Conservation (phyloP, 2,113 vertebrate species). For the Xerus inauris region DNA sequence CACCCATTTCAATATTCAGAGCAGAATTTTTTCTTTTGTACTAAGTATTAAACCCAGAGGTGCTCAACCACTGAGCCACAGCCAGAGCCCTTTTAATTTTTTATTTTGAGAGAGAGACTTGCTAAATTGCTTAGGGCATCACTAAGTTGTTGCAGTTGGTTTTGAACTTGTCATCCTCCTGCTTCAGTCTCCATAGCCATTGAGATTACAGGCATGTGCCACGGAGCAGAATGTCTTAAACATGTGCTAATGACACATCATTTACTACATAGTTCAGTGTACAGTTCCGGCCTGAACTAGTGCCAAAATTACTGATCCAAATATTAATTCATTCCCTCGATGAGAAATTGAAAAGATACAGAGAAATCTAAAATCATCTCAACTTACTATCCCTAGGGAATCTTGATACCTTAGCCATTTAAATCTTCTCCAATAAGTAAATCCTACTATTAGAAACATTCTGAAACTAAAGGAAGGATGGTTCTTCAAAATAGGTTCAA, state of each 20-base stretch:
- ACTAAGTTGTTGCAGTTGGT: no score
- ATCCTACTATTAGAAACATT: not conserved
- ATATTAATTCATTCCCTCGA: not conserved
- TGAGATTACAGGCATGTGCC: no score
- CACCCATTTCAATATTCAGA: conserved; percentile 55
- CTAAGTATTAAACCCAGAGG: no score
- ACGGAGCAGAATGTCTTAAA: conserved; percentile 24
- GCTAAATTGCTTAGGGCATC: no score
- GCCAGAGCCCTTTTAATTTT: no score
- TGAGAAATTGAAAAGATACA: not conserved
- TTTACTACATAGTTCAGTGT: not conserved
- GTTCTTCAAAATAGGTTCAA: not conserved
- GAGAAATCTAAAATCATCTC: not conserved
- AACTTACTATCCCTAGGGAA: not conserved
- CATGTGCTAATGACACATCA: conserved; percentile 21
- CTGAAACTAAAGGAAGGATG: not conserved
- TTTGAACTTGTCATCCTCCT: no score
- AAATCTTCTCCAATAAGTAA: not conserved
- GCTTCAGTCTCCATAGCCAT: no score
- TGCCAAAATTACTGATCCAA: not conserved
- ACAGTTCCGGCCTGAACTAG: not conserved
- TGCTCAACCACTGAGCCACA: no score
- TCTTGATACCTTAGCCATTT: not conserved
- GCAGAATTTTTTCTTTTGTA: not conserved
- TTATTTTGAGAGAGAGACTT: no score